Evolutionary conservation across 1,140 invertebrate genomes (phyloP), one percentile per base, ranked within the genome.

Genomic region (Ruditapes philippinarum): DNA sequence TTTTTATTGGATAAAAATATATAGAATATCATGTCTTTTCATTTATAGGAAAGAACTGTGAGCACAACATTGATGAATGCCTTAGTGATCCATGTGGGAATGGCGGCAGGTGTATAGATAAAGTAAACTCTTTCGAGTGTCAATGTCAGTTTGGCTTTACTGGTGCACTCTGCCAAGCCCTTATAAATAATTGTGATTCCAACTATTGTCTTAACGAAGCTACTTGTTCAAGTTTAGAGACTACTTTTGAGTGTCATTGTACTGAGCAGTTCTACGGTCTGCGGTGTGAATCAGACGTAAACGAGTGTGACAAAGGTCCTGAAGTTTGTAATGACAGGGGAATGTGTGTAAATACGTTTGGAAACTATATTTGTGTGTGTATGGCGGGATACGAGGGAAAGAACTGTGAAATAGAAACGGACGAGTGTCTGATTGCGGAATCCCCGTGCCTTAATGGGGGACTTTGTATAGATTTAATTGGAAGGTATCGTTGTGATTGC

Each of bases 61-160:
- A 94, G 51, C 65, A 73, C 1, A 89, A 91, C 4, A 91, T 95
- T 0, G 96, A 97, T 94, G 94, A 78, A 0, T 99, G 98, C 81
- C 14, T 19, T 0, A 93, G 90, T 49, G 89, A 86, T 80, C 95
- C 96, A 1, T 96, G 96, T 90, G 40, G 89, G 45, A 95, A 95
- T 89, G 94, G 93, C 28, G 96, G 95, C n/a, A 92, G 89, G 31
- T 96, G 96, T 80, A 62, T 81, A 11, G 85, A 89, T 57, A n/a
- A 83, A 14, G 88, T 70, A 62, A 79, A 83, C 19, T 79, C 90
- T 91, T 96, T 94, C 94, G 49, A 89, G 73, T 93, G 92, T 88
- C 25, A 74, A 22, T 99, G 99, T 81, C 99, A 99, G 92, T 98
- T 97, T 25, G 99, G 99, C 17, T 99, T 99, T 96, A 97, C 98